A percentile compares a stretch with the other conserved stretches of the same genome.
phyloP scores from a whole-genome alignment of 1,140 invertebrate genomes.

The Tribolium castaneum region DNA sequence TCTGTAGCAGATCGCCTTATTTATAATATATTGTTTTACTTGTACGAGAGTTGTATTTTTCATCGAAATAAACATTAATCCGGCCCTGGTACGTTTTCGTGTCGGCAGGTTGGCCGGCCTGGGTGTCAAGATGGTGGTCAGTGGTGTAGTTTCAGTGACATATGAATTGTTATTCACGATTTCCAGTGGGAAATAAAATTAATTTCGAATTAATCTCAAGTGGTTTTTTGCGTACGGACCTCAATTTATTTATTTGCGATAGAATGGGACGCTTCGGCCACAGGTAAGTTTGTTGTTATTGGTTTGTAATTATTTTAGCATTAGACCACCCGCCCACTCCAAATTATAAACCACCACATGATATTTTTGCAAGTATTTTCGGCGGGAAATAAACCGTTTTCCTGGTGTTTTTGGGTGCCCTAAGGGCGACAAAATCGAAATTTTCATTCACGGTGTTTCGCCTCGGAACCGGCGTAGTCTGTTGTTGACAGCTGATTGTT shows the following conservation, averaged over 20 bases:
- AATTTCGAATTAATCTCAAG: not conserved
- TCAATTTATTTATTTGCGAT: not conserved
- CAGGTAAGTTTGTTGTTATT: slow-evolving; percentile 36
- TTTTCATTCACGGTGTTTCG: not conserved
- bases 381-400: not conserved
- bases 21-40: slow-evolving; percentile 27
- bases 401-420: not conserved
- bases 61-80: not conserved
- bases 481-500: slow-evolving; percentile 22
- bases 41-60: slow-evolving; percentile 27
- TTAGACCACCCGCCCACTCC: slow-evolving; percentile 43
- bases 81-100: not conserved
- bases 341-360: slow-evolving; percentile 48
- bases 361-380: slow-evolving; percentile 50
- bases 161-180: slow-evolving; percentile 12
- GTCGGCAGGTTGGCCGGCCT: not conserved
- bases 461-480: slow-evolving; percentile 1
- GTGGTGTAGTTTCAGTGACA: slow-evolving; percentile 45
- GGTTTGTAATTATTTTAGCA: slow-evolving; percentile 21
- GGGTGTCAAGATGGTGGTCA: slow-evolving; percentile 42
- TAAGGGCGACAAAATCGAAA: not conserved
- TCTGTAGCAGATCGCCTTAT: slow-evolving; percentile 26
- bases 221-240: not conserved
- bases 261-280: not conserved
- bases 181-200: slow-evolving; percentile 30